phyloP scores from a whole-genome alignment of 92 coral and sea anemone species.

The Phenganax marumi region DNA sequence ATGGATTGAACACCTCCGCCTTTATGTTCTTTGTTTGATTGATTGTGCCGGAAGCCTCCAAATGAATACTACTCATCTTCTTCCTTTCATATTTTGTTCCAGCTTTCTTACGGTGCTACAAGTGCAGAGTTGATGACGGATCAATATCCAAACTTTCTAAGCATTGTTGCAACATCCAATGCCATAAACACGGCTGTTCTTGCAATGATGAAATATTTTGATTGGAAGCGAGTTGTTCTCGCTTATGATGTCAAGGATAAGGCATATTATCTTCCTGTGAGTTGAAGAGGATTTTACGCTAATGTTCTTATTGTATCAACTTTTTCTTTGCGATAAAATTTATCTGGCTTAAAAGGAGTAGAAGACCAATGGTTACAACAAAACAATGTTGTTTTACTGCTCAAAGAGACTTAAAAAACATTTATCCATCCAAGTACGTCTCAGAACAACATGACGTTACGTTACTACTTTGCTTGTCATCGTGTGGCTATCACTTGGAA shows the following conservation, averaged over 20 bases:
- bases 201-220: background rate
- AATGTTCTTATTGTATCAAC: background rate
- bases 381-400: too few species aligned
- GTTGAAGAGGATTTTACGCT: background rate
- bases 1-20: background rate
- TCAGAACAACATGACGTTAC: too few species aligned
- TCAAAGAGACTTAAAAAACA: too few species aligned
- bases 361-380: background rate
- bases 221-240: constrained; percentile 12
- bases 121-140: constrained; percentile 13
- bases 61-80: background rate
- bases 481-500: too few species aligned
- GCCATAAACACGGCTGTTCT: background rate
- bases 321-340: background rate
- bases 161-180: background rate
- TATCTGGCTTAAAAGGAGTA: background rate
- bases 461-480: too few species aligned
- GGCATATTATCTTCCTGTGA: constrained; percentile 22
- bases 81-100: background rate
- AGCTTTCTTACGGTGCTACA: constrained; percentile 31
- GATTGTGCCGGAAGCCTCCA: background rate
- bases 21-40: too few species aligned
- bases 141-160: background rate
- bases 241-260: constrained; percentile 23
- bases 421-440: too few species aligned